These are phyloP conservation scores for Salvelinus namaycush DNA, from an alignment of 2,113 vertebrate genomes.

Conservation along the genomic window DNA sequence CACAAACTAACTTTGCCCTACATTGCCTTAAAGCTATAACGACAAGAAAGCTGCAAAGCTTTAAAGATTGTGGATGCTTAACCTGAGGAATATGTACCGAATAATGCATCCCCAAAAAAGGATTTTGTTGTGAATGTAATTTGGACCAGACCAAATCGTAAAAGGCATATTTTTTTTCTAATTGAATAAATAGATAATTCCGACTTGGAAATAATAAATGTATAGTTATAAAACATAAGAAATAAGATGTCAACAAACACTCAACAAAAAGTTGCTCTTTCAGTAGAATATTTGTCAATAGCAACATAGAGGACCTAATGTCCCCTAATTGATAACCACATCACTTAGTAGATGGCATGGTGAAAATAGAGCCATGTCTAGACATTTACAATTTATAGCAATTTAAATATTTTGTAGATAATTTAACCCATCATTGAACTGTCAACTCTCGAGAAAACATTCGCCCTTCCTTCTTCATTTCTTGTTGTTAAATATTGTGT, in stretches of 20 bases:
- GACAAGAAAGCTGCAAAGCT: background rate
- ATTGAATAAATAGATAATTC: background rate
- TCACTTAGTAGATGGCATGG: background rate
- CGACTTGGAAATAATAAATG: background rate
- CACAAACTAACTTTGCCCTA: background rate
- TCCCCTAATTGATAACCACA: background rate
- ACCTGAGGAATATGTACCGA: background rate
- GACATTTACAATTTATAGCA: background rate
- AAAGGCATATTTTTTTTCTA: background rate
- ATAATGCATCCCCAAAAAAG: background rate
- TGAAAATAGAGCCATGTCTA: background rate
- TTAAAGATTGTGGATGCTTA: background rate
- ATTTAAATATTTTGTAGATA: background rate
- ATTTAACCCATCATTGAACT: background rate
- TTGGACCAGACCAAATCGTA: background rate
- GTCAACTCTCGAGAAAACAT: conserved; percentile 20
- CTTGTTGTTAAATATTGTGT: conserved; percentile 53
- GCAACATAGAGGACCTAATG: background rate
- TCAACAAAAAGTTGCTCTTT: background rate
- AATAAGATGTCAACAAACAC: no score
- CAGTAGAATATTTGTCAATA: background rate
- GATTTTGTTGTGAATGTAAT: background rate
- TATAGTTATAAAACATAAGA: background rate
- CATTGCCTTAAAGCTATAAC: background rate
- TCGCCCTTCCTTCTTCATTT: conserved; percentile 42